Evolutionary conservation across 2,888 invertebrate species (phyloP), one percentile per base, ranked within the genome.

Genomic region (Amiota communis): DNA sequence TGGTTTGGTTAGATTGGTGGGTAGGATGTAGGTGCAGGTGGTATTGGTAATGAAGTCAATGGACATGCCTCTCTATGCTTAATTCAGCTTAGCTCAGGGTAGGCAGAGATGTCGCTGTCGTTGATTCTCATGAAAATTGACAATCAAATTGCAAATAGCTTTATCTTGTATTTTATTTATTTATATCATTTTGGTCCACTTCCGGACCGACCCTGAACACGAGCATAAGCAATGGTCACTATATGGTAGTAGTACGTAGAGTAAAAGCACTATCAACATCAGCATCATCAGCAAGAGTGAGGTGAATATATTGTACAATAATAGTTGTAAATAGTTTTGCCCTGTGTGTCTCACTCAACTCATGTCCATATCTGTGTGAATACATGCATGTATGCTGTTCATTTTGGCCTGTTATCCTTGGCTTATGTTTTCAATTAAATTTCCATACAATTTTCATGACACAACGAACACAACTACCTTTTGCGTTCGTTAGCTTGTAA

Each of bases 341-440:
- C 6, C 53, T 65, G 17, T 47, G 47, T 65, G 17, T 49, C 9
- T 48, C 36, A 15, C 23, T 1, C n/a, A 13, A 53, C n/a, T 53
- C 10, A 72, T 67, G 70, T n/a, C n/a, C n/a, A n/a, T 73, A 69
- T 80, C 74, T 74, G 75, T 75, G 75, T 77, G 77, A 71, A 67
- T 57, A n/a, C 56, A 75, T 72, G 72, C 74, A 74, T 63, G 36
- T 13, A 67, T 63, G 65, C 46, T 85, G 81, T 82, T 84, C 81
- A 80, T 80, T 80, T 83, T 76, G 81, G 83, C 75, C 84, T 84
- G 85, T 83, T 83, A 85, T 85, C 83, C 83, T 87, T 87, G 86
- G 86, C 84, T 87, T 86, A 86, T 86, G 82, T 87, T 87, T 87
- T 87, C 87, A 87, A 87, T 87, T 87, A 87, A 87, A 87, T 85